phyloP scores from a whole-genome alignment of 2,888 invertebrate genomes.

The Dynastes grantii region DNA sequence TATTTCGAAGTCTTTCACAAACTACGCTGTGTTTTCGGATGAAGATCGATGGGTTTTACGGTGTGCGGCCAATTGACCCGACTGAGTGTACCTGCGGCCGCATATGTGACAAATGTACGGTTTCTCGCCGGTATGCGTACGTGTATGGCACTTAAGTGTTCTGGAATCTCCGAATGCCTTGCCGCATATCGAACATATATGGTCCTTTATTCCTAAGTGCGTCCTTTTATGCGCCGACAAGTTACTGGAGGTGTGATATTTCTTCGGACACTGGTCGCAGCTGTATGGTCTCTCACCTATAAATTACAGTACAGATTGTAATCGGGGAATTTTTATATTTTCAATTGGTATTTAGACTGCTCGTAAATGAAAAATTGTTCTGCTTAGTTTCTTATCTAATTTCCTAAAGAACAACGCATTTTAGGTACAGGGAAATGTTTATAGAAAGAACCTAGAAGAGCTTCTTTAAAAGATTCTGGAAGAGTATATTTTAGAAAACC shows the following conservation, averaged over 20 bases:
- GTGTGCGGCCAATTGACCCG: slow-evolving; percentile 67
- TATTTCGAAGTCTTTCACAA: neutral
- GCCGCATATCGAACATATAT: slow-evolving; percentile 64
- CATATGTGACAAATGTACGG: slow-evolving; percentile 66
- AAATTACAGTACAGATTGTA: slow-evolving; percentile 44
- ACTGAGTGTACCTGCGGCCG: slow-evolving; percentile 65
- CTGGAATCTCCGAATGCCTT: slow-evolving; percentile 66
- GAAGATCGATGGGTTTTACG: slow-evolving; percentile 61
- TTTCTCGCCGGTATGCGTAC: slow-evolving; percentile 67
- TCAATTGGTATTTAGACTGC: too few relatives aligned
- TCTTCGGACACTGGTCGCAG: slow-evolving; percentile 66
- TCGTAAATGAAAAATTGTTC: too few relatives aligned
- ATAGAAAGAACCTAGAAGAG: too few relatives aligned
- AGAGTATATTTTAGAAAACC: neutral
- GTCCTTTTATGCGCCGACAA: slow-evolving; percentile 66
- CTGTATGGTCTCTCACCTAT: slow-evolving; percentile 66
- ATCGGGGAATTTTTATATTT: too few relatives aligned
- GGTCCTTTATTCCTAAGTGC: slow-evolving; percentile 65
- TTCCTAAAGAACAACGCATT: too few relatives aligned
- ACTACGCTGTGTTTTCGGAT: neutral
- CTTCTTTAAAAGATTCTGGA: too few relatives aligned
- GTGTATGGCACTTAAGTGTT: slow-evolving; percentile 65
- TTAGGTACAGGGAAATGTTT: too few relatives aligned
- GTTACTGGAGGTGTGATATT: slow-evolving; percentile 67
- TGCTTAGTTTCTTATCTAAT: too few relatives aligned